These are phyloP conservation scores for Adrianichthys oophorus DNA, from an alignment of 2,797 vertebrate genomes.

Conservation along the genomic window DNA sequence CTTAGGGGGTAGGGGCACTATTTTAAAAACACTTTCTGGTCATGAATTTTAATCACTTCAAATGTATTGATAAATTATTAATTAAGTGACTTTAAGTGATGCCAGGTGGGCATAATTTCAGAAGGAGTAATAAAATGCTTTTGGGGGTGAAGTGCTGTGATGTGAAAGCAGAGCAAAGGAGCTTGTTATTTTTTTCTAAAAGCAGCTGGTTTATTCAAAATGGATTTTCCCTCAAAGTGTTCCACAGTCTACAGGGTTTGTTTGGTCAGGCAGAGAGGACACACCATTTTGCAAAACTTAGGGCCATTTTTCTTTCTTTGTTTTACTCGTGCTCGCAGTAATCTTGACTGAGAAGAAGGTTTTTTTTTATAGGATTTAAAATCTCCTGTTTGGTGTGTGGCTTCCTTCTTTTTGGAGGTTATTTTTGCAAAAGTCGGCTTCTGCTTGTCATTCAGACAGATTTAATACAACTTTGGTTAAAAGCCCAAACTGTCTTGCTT, in stretches of 20 bases:
- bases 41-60: constrained; percentile 86
- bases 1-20: constrained; percentile 73
- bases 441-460: constrained; percentile 13
- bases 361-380: constrained; percentile 6
- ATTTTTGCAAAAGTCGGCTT: constrained; percentile 19
- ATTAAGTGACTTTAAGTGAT: constrained; percentile 84
- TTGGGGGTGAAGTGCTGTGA: constrained; percentile 71
- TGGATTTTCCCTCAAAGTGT: constrained; percentile 47
- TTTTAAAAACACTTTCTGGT: constrained; percentile 84
- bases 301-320: constrained; percentile 62
- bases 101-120: constrained; percentile 84
- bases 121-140: constrained; percentile 76
- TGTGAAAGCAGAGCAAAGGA: constrained; percentile 59
- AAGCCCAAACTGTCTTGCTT: background rate
- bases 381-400: constrained; percentile 15
- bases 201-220: constrained; percentile 67
- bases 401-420: constrained; percentile 13
- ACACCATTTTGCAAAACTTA: constrained; percentile 61
- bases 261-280: constrained; percentile 64
- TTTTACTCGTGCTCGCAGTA: constrained; percentile 43
- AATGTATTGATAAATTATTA: constrained; percentile 86
- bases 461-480: constrained; percentile 5
- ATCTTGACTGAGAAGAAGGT: constrained; percentile 12
- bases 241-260: constrained; percentile 61
- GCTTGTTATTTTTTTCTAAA: constrained; percentile 74